Conservation (phyloP, 2,113 vertebrate genomes). For the Myodes glareolus region DNA sequence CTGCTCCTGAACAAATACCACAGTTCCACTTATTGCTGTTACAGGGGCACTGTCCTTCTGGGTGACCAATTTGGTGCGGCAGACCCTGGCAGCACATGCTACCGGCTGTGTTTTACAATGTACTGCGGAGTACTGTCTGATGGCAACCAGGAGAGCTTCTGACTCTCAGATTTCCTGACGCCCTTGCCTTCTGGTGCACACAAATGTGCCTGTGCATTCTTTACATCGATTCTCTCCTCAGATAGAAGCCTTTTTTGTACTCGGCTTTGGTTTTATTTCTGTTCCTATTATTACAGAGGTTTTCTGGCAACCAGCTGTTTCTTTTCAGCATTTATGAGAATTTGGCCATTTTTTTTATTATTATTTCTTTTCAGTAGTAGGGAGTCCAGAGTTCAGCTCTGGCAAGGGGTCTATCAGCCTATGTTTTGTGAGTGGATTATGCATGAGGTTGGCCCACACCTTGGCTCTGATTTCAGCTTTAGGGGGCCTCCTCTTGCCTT, state of each 20-base stretch:
- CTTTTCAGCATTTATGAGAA: conserved; percentile 56
- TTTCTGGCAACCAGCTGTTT: conserved; percentile 72
- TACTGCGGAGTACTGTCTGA: neutral
- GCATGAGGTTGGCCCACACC: conserved; percentile 39
- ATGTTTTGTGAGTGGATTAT: conserved; percentile 77
- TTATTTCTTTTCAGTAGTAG: conserved; percentile 62
- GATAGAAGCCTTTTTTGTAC: conserved; percentile 26
- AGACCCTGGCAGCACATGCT: neutral
- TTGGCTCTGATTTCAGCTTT: conserved; percentile 64
- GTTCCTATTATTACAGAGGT: conserved; percentile 53
- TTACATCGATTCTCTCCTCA: neutral
- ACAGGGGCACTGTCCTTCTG: neutral
- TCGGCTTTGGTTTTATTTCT: conserved; percentile 50
- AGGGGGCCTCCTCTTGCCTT: conserved; percentile 24
- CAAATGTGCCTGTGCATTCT: neutral
- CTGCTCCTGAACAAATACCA: neutral
- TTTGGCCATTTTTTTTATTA: conserved; percentile 33
- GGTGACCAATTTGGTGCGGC: neutral
- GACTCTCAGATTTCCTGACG: neutral
- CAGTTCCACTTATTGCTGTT: neutral
- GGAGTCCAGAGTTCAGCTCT: conserved; percentile 76
- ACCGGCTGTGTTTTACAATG: neutral
- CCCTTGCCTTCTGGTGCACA: neutral
- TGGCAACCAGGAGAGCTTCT: neutral
- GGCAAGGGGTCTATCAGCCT: conserved; percentile 65